Evolutionary conservation across 2,888 invertebrate genomes (phyloP), one percentile per base, ranked within the genome.

Genomic region (Apocheima hispidaria): DNA sequence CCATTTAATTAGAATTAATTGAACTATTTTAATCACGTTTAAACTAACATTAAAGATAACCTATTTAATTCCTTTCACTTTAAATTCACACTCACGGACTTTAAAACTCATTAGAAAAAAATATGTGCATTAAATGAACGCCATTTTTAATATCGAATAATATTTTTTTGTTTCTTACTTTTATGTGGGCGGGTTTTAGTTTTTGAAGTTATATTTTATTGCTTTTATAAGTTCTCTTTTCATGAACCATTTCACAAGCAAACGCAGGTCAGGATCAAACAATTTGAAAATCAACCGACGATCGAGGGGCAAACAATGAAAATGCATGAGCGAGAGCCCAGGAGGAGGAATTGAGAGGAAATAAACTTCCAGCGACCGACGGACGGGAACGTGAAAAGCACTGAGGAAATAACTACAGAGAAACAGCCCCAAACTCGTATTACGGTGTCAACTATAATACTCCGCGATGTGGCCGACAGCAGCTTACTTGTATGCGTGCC

Each of bases 291-390:
- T 33, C 50, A 33, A 51, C 57, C 40, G 43, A 26, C 51, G 40
- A 23, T 56, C 50, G 18, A 59, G 44, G 35, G 23, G 5, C 53
- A 55, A 55, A 51, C 63, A 60, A 64, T 66, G 64, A 61, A 66
- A 65, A 69, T 62, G 30, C 57, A 48, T 43, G 44, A 54, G 20
- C 16, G 59, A 63, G 44, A 53, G 16, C 18, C 12, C 9, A 21
- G 14, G 7, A 6, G 35, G 28, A 20, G 4, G 38, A 28, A 21
- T 26, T 1, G 20, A 16, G 14, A 23, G 41, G 33, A 49, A 48
- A 55, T 30, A 55, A 44, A 21, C 14, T 30, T 49, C 48, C 40
- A 4, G 14, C 21, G 5, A 23, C 3, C 40, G 16, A 28, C n/a
- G 14, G 23, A 10, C 35, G 10, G 12, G 18, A 9, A 44, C n/a